Base-by-base conservation (phyloP, 1,140 invertebrate species). In the Triops cancriformis region DNA sequence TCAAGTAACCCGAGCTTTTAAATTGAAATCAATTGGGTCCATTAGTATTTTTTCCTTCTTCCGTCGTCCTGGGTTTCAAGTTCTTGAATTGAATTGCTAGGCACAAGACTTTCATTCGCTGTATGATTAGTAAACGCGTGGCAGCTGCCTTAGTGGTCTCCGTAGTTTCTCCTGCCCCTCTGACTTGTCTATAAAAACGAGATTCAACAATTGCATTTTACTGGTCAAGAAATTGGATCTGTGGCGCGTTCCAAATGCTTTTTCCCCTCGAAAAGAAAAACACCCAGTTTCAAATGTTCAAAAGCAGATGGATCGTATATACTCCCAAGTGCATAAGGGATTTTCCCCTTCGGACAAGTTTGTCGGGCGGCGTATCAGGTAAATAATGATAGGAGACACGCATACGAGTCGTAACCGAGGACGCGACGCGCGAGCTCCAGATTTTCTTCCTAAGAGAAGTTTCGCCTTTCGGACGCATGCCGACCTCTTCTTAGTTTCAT, bases 201-300 rank as follows among this genome's bases (percentile, higher is more conserved):
- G 31, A 64, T 64, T 64, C 51, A 64, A 23, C 51, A 64, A 64
- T 64, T 64, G 51, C n/a, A 23, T 64, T 64, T 64, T 64, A 64
- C 51, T 64, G 51, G 51, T 64, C 18, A 64, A 64, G 51, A 64
- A 64, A 64, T 64, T 23, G 51, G 51, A 64, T 64, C 51, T 64
- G 51, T 23, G 51, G 51, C 51, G 14, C 23, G 51, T 64, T 64
- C 51, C 51, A 14, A 64, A 64, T 64, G 51, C 51, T 64, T 64
- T 64, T 64, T 64, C 51, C n/a, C 23, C 51, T 23, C 51, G 1
- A 18, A 64, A 64, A 64, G n/a, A 23, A 64, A 37, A 37, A 64
- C 23, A 64, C 14, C 51, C 14, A 64, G 51, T 14, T 64, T n/a
- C 18, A 14, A 0, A 64, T 23, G 51, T 64, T 64, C 10, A 64